These are phyloP conservation scores for Matsumurasca onukii DNA, from an alignment of 1,140 invertebrate species.

Conservation along the genomic window DNA sequence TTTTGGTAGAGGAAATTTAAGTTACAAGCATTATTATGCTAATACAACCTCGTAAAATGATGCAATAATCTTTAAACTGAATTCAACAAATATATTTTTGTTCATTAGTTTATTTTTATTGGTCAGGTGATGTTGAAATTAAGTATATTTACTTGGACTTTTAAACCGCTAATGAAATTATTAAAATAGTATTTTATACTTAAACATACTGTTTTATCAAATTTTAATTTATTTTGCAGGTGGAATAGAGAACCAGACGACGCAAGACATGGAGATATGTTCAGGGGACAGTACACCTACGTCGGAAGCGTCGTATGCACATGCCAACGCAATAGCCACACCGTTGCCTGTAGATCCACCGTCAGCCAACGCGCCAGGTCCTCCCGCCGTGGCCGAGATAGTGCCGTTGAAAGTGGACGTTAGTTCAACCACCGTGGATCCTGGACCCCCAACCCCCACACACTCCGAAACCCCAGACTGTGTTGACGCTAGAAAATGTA, in stretches of 20 bases:
- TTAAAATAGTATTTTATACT: slow-evolving; percentile 8
- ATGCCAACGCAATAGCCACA: slow-evolving; percentile 34
- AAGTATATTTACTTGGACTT: too few relatives aligned
- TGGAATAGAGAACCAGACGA: slow-evolving; percentile 41
- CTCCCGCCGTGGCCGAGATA: slow-evolving; percentile 15
- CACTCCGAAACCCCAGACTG: slow-evolving; percentile 68
- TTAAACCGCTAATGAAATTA: too few relatives aligned
- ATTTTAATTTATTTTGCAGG: not conserved
- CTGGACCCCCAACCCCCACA: slow-evolving; percentile 66
- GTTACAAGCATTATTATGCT: too few relatives aligned
- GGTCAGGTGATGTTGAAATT: too few relatives aligned
- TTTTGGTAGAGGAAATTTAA: too few relatives aligned
- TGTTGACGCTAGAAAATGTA: slow-evolving; percentile 58
- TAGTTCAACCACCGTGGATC: slow-evolving; percentile 33
- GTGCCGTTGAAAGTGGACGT: slow-evolving; percentile 37
- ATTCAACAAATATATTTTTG: too few relatives aligned
- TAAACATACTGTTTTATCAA: not conserved
- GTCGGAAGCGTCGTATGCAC: slow-evolving; percentile 60
- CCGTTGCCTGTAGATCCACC: slow-evolving; percentile 26
- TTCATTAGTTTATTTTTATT: too few relatives aligned
- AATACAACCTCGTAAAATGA: too few relatives aligned
- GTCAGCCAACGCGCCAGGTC: slow-evolving; percentile 33
- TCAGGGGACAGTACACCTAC: slow-evolving; percentile 80
- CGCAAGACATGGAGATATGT: slow-evolving; percentile 83
- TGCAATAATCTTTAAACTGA: too few relatives aligned